Evolutionary conservation across 2,113 vertebrate species (phyloP).

Genomic region (Lampris incognitus): DNA sequence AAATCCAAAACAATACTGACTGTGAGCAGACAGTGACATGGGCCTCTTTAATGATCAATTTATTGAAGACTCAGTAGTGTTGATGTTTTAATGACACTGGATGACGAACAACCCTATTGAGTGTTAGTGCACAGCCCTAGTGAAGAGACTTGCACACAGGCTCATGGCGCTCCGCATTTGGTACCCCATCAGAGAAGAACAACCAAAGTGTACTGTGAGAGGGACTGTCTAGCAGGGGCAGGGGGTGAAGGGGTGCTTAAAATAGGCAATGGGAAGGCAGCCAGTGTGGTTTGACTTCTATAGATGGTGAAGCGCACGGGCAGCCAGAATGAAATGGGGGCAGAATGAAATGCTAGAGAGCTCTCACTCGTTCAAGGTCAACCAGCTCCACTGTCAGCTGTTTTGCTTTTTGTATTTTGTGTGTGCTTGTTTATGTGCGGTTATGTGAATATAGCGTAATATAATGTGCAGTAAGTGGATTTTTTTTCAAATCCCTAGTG

Average conservation of each 20-base stretch:
- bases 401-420: conserved; percentile 65
- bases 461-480: background rate
- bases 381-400: conserved; percentile 88
- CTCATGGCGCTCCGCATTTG: conserved; percentile 79
- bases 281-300: conserved; percentile 92
- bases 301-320: conserved; percentile 95
- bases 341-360: conserved; percentile 89
- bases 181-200: conserved; percentile 79
- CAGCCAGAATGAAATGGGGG: conserved; percentile 88
- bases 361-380: conserved; percentile 92
- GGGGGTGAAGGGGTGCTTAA: conserved; percentile 83
- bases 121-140: background rate
- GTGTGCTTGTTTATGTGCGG: conserved; percentile 44
- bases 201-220: conserved; percentile 80
- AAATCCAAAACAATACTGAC: too few species aligned
- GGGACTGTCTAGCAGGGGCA: conserved; percentile 53
- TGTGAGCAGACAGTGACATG: too few species aligned
- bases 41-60: too few species aligned
- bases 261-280: conserved; percentile 87
- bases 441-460: conserved; percentile 21
- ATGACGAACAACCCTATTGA: background rate
- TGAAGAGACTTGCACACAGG: background rate
- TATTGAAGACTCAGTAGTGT: background rate
- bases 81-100: conserved; percentile 1
- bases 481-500: background rate